Evolutionary conservation across 2,797 vertebrate species (phyloP).

Genomic region (Ibycter americanus): DNA sequence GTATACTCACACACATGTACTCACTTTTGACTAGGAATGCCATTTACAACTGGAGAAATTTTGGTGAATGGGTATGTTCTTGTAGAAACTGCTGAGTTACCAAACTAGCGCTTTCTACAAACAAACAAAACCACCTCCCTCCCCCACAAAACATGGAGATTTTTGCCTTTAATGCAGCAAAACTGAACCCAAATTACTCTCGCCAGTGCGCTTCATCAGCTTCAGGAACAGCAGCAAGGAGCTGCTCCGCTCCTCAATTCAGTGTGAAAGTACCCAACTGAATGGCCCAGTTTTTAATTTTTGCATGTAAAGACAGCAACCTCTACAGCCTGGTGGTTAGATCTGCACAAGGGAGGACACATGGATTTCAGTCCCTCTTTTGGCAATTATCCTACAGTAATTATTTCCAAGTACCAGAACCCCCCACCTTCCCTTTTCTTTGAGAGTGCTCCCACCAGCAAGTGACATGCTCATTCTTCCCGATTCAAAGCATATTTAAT

Average conservation of each 20-base stretch:
- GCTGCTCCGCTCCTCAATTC: background rate
- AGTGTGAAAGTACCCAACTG: background rate
- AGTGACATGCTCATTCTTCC: background rate
- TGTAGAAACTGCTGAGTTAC: background rate
- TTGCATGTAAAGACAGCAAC: background rate
- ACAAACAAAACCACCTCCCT: background rate
- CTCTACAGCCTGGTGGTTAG: background rate
- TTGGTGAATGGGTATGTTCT: background rate
- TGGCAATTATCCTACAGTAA: background rate
- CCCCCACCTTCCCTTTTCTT: background rate
- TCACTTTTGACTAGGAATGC: background rate
- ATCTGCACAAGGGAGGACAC: background rate
- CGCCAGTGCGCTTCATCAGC: background rate
- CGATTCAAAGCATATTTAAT: background rate
- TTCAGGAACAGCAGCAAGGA: background rate
- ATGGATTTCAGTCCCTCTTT: background rate
- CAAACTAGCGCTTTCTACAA: background rate
- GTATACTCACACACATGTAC: rapidly evolving
- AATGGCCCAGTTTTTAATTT: background rate
- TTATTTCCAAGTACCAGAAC: background rate
- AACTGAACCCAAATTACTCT: background rate
- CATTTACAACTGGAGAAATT: background rate
- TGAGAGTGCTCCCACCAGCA: background rate
- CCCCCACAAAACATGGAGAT: background rate
- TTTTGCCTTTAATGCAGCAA: background rate